Conservation (phyloP, 2,888 invertebrate species). For the Eudemis profundana region DNA sequence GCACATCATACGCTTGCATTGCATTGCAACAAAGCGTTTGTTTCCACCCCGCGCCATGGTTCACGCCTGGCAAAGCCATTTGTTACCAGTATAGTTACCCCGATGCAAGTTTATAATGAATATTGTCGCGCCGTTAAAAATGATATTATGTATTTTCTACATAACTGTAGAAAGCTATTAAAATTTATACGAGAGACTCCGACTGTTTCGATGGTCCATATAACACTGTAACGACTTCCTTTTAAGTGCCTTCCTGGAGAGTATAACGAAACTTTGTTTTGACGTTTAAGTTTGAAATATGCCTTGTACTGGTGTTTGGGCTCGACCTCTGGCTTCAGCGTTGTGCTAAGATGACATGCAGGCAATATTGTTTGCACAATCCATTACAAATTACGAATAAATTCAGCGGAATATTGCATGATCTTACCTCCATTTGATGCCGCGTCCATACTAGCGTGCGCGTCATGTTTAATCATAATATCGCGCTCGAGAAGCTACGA, state of each 20-base stretch:
- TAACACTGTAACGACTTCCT: slow-evolving; percentile 70
- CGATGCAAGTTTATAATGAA: slow-evolving; percentile 45
- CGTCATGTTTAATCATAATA: no score
- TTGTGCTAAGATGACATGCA: not conserved
- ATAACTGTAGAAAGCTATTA: slow-evolving; percentile 68
- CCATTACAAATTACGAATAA: not conserved
- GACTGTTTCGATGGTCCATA: slow-evolving; percentile 65
- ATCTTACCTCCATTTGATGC: slow-evolving; percentile 20
- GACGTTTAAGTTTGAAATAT: slow-evolving; percentile 28
- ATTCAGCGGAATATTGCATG: slow-evolving; percentile 23
- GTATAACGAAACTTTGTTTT: slow-evolving; percentile 47
- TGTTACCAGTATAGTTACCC: not conserved
- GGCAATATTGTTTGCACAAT: slow-evolving; percentile 1
- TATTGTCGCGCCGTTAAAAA: slow-evolving; percentile 70
- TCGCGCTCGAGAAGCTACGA: no score
- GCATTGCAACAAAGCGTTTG: not conserved
- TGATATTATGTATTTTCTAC: slow-evolving; percentile 71
- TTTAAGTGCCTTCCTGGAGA: slow-evolving; percentile 59
- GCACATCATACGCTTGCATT: not conserved
- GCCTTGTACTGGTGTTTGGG: slow-evolving; percentile 2
- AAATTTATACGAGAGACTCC: slow-evolving; percentile 67
- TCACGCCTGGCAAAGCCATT: not conserved
- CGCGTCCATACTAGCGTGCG: no score
- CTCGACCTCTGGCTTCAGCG: slow-evolving; percentile 12
- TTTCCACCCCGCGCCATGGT: not conserved